Evolutionary conservation across 1,140 invertebrate species (phyloP), one percentile per base, ranked within the genome.

Genomic region (Leptinotarsa defecta): DNA sequence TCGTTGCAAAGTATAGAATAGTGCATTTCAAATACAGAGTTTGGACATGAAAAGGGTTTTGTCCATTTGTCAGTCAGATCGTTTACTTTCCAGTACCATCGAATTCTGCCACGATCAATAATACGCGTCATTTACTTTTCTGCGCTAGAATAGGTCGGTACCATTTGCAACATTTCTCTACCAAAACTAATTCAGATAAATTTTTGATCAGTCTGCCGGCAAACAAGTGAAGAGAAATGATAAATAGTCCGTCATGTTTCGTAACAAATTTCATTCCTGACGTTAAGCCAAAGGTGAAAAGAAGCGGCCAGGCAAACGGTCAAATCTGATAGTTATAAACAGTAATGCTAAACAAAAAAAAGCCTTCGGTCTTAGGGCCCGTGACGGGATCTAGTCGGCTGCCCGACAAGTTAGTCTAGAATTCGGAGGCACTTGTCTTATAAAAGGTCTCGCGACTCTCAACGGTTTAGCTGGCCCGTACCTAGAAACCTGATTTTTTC

Each of bases 401-500:
- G 52, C 20, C 63, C 17, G 63, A 65, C 63, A 20, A 65, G 63
- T 65, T 65, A 15, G 63, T 20, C 63, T 65, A 65, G 63, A 65
- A 65, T 65, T 65, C 63, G 17, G 15, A 62, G 61, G 61, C 61
- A 65, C 63, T 65, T 65, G 63, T 65, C 63, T 65, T 65, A 20
- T 22, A 22, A 65, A 65, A 65, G 63, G 20, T 62, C 20, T 43
- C 34, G 34, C 34, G 34, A 43, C 34, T 43, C 13, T 65, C 63
- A 65, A 65, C 22, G 63, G 63, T 27, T 62, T 20, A 62, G 20
- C 19, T 27, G 63, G 63, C 63, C 63, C 63, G 63, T 65, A 65
- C 63, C 63, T 65, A 65, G 63, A 65, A 65, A 65, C 63, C 63
- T 65, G 63, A 65, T 57, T 57, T 65, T 65, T 65, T 65, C 63